Conservation (phyloP, 2,888 invertebrate genomes). For the Pelosia muscerda region DNA sequence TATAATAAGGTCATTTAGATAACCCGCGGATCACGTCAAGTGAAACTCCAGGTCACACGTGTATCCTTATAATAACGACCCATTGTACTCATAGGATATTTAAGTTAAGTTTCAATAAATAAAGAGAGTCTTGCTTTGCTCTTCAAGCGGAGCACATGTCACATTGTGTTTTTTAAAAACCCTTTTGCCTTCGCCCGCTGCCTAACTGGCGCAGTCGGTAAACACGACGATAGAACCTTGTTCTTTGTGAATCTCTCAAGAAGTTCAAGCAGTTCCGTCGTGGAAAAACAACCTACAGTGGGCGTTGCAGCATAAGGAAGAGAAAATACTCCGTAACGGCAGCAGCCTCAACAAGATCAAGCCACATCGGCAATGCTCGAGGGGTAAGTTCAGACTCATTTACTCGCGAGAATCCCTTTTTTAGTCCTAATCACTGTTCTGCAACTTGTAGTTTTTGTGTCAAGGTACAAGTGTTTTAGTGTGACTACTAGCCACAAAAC, state of each 20-base stretch:
- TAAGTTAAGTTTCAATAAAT: no score
- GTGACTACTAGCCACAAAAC: no score
- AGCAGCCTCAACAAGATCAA: not conserved
- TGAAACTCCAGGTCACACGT: no score
- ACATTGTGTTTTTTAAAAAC: not conserved
- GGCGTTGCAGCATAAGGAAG: not conserved
- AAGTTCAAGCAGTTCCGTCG: no score
- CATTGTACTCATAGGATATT: no score
- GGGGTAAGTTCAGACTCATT: constrained; percentile 39
- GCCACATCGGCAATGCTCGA: constrained; percentile 35
- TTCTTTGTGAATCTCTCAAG: no score
- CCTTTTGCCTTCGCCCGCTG: not conserved
- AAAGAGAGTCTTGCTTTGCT: not conserved
- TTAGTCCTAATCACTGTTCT: constrained; percentile 16
- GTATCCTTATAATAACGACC: no score
- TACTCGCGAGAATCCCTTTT: constrained; percentile 30
- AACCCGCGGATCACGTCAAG: no score
- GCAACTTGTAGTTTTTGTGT: constrained; percentile 1
- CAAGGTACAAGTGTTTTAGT: not conserved
- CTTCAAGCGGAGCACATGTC: not conserved
- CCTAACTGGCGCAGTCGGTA: constrained; percentile 1
- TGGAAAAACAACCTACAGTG: not conserved
- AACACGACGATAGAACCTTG: no score
- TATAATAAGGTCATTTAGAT: no score
- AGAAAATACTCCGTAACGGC: not conserved